Evolutionary conservation across 2,888 invertebrate genomes (phyloP).

Genomic region (Anoncus sp.): DNA sequence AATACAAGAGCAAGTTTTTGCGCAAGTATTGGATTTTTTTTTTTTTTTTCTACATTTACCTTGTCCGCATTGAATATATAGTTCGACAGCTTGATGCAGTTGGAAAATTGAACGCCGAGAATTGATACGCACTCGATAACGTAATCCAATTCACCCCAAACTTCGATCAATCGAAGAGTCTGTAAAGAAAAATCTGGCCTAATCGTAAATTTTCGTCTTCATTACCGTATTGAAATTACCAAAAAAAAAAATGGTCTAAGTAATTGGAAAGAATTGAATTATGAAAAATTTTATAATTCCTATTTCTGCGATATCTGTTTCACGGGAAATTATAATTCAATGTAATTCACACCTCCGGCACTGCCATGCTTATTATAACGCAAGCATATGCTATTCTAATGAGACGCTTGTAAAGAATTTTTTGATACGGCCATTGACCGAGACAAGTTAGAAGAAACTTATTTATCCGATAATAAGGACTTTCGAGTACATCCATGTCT

Average conservation of each 20-base stretch:
- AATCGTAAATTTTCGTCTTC: constrained; percentile 4
- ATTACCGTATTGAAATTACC: not conserved
- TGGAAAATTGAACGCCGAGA: constrained; percentile 27
- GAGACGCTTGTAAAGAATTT: constrained; percentile 31
- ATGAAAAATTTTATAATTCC: not conserved
- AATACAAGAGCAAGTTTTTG: not conserved
- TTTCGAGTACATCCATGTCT: constrained; percentile 58
- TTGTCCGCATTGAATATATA: constrained; percentile 52
- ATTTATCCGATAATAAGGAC: constrained; percentile 53
- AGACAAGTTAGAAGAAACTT: constrained; percentile 54
- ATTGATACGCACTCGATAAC: constrained; percentile 55
- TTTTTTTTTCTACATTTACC: constrained; percentile 41
- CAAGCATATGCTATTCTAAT: constrained; percentile 21
- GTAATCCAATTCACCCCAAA: constrained; percentile 54
- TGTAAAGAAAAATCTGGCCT: constrained; percentile 5
- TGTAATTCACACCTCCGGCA: constrained; percentile 49
- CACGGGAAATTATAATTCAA: no score
- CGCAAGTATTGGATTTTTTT: no score
- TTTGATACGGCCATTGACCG: constrained; percentile 62
- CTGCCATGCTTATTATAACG: constrained; percentile 25
- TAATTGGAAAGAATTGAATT: not conserved
- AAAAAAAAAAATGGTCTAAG: not conserved
- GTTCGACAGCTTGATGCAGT: constrained; percentile 37
- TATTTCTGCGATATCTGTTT: no score
- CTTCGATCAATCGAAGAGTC: constrained; percentile 53